Evolutionary conservation across 2,113 vertebrate species (phyloP).

Genomic region (Apaloderma vittatum): DNA sequence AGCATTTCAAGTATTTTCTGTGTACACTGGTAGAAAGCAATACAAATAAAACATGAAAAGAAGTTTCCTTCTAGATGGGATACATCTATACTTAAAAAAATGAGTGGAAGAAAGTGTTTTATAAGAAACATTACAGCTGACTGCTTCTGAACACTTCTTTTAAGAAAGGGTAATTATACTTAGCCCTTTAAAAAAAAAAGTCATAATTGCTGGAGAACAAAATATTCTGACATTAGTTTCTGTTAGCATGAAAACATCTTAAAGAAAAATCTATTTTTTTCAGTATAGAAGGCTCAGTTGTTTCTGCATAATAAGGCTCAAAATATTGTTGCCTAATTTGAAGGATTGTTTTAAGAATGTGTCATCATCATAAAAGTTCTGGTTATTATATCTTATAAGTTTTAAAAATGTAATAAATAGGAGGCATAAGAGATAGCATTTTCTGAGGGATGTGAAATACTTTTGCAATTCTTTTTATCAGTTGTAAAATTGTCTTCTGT

Average conservation of each 20-base stretch:
- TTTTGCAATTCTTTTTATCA: constrained; percentile 6
- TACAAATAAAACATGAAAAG: neutral
- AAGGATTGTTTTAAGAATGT: neutral
- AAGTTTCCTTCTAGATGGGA: neutral
- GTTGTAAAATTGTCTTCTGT: constrained; percentile 32
- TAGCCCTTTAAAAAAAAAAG: neutral
- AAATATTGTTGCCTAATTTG: constrained; percentile 29
- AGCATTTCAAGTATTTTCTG: neutral
- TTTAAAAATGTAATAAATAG: neutral
- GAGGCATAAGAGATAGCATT: neutral
- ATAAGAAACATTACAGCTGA: neutral
- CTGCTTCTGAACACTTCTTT: neutral
- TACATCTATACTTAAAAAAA: neutral
- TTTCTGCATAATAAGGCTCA: neutral
- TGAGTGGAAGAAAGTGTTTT: neutral
- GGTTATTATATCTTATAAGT: neutral
- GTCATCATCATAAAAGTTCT: constrained; percentile 42
- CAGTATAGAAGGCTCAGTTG: neutral
- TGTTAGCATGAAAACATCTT: neutral
- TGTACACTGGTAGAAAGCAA: neutral
- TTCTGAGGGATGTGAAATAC: constrained; percentile 10
- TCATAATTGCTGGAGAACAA: neutral
- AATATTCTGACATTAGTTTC: neutral
- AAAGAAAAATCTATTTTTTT: neutral
- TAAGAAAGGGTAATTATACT: neutral